A percentile compares a stretch with the other conserved stretches of the same genome.
Evolutionary conservation across 2,888 invertebrate species (phyloP).

Genomic region (Nebria salina): DNA sequence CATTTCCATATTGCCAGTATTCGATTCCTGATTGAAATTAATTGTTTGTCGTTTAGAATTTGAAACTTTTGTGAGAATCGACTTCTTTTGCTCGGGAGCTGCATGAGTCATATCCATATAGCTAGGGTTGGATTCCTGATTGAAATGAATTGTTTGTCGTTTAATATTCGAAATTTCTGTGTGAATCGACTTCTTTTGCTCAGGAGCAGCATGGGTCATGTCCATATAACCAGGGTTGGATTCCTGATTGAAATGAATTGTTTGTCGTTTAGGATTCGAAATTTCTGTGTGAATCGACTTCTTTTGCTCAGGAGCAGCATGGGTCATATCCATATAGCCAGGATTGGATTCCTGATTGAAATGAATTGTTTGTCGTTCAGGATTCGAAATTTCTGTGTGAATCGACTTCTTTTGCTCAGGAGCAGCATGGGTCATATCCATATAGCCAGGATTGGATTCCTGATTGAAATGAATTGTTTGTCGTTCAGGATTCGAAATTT

Average conservation of each 20-base stretch:
- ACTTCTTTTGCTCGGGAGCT: neutral
- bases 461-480: constrained; percentile 13
- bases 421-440: constrained; percentile 3
- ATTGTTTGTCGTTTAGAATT: constrained; percentile 21
- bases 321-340: constrained; percentile 20
- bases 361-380: constrained; percentile 14
- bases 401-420: neutral
- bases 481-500: neutral
- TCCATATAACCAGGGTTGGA: constrained; percentile 3
- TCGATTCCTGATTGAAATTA: constrained; percentile 10
- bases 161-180: neutral
- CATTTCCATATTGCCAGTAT: constrained; percentile 27
- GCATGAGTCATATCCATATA: constrained; percentile 8
- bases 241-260: constrained; percentile 2
- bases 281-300: neutral
- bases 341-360: constrained; percentile 4
- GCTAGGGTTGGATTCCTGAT: neutral
- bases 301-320: neutral
- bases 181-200: neutral
- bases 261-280: constrained; percentile 10
- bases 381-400: neutral
- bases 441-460: neutral
- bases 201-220: neutral
- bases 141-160: neutral
- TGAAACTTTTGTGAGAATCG: too few species aligned